Base-by-base conservation (phyloP, 2,113 vertebrate genomes). In the Callorhinus ursinus region DNA sequence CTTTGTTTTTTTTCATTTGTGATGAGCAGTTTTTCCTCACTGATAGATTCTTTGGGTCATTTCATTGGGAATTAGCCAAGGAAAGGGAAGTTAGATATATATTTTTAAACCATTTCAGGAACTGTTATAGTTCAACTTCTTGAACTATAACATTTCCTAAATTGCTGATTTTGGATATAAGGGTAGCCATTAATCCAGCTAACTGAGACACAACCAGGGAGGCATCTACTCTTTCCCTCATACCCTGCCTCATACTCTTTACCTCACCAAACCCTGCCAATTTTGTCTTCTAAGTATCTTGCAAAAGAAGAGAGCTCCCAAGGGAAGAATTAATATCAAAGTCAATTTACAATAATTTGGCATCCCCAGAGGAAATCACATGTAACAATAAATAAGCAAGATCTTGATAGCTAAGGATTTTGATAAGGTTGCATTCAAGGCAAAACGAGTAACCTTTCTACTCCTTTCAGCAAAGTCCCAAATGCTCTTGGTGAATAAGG, bases 321-420 rank as follows among this genome's bases (percentile, higher is more conserved):
- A 95, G 14, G 19, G 19, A 69, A 74, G 5, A 88, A 57, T 42
- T 81, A n/a, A 63, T 72, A 89, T 69, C 88, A 95, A 95, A 80
- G n/a, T 91, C 28, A 72, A 33, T 72, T 95, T 86, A 91, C 11
- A 74, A 86, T 12, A 83, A 77, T 49, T 63, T 87, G 61, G 36
- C 42, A 82, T 46, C n/a, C 53, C 4, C 55, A 79, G 4, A 14
- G 15, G 5, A 95, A 42, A 86, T 72, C 31, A 57, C 22, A 18
- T 36, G 16, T 67, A 79, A 61, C 19, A 82, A 5, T 77, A 93
- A 89, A 88, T 39, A 91, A 83, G 16, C 22, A 90, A 93, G 84
- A 21, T 76, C 31, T 31, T 96, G 82, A 79, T 15, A 71, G 72
- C 28, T 42, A 91, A 26, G 4, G 26, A 80, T 96, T 90, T 63